Conservation (phyloP, 2,113 vertebrate genomes). For the Sciurus niger region DNA sequence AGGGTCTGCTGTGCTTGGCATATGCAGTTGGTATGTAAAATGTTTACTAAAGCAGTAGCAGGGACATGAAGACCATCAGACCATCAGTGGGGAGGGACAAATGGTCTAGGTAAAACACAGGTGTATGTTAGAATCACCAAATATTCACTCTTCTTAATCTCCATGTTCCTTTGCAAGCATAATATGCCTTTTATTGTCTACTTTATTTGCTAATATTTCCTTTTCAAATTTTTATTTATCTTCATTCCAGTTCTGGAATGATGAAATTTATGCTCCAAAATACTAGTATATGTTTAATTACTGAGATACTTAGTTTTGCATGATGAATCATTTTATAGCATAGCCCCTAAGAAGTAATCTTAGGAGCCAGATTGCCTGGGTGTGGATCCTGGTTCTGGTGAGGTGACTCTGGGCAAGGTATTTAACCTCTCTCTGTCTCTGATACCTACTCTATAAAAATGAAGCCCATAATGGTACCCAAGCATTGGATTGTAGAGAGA, state of each 20-base stretch:
- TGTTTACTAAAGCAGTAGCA: background rate
- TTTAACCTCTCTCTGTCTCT: conserved; percentile 9
- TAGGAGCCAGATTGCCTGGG: background rate
- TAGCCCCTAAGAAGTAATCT: background rate
- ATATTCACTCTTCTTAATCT: background rate
- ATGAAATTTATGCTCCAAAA: background rate
- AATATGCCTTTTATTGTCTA: conserved; percentile 30
- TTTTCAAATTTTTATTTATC: conserved; percentile 35
- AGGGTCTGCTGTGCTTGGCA: background rate
- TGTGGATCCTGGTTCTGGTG: background rate
- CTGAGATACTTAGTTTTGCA: conserved; percentile 4
- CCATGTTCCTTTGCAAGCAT: background rate
- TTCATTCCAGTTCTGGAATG: background rate
- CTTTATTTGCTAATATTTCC: background rate
- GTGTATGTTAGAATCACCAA: conserved; percentile 41
- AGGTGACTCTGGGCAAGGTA: background rate
- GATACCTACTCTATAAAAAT: background rate
- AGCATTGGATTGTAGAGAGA: background rate
- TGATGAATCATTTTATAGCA: background rate
- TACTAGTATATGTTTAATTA: conserved; percentile 29
- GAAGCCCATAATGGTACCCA: background rate
- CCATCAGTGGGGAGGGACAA: background rate
- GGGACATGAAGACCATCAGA: background rate
- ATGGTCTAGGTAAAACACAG: background rate
- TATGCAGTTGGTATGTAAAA: background rate